Evolutionary conservation across 2,888 invertebrate species (phyloP), one percentile per base, ranked within the genome.

Genomic region (Latrodectus hesperus): DNA sequence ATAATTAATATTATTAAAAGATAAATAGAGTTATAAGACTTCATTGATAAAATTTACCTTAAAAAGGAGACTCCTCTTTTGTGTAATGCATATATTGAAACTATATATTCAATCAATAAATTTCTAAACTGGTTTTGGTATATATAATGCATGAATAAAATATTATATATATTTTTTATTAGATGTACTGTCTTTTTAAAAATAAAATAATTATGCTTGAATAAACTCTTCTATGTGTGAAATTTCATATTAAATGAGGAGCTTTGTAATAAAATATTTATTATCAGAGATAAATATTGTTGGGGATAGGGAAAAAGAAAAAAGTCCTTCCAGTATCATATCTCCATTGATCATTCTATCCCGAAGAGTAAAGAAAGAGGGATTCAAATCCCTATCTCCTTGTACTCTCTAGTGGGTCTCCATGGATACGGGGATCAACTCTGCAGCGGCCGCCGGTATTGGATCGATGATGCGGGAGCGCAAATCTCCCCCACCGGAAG

Each of bases 401-500:
- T 64, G 38, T 38, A 70, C 2, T 64, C 64, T 53, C 60, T 60
- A n/a, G 80, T 53, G 80, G 80, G 86, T 87, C 72, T 10, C 86
- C 86, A 87, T 87, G 77, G 81, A 53, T 52, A 87, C 86, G 76
- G 77, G 86, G 85, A 86, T 86, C 85, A 86, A 79, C 79, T 55
- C 60, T 12, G 52, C 9, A 22, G 64, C 26, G 73, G 17, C 60
- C 52, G 26, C 52, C 72, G 81, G 81, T 52, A 81, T 74, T 53
- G 84, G 77, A 81, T 77, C 81, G 77, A 81, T 77, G 81, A 72
- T 65, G 71, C 52, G 67, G 71, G 78, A 71, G 67, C 76, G 71
- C 67, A 81, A 86, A 81, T 76, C 86, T 65, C 86, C 86, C 68
- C 17, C 67, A 78, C 87, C 84, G 88, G 88, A 88, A 88, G 88